A percentile compares a stretch with the other conserved stretches of the same genome.
These are phyloP conservation scores for Metaphire vulgaris DNA, from an alignment of 1,140 invertebrate genomes.

Conservation along the genomic window DNA sequence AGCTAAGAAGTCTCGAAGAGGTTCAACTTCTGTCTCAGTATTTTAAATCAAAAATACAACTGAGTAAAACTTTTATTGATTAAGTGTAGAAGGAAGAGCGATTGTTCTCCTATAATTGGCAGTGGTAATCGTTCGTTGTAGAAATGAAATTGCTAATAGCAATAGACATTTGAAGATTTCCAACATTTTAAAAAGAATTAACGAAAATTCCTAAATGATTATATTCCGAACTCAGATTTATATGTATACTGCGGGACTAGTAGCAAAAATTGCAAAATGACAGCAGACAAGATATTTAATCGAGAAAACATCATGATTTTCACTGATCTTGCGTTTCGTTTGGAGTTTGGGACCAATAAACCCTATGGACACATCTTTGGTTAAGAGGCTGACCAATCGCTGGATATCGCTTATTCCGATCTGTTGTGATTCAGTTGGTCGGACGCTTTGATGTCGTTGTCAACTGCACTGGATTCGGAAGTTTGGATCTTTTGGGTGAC, in stretches of 20 bases:
- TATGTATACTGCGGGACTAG: no score
- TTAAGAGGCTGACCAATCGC: no score
- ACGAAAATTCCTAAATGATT: no score
- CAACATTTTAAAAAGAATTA: no score
- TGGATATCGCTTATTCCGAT: not conserved
- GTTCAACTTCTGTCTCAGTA: conserved; percentile 8
- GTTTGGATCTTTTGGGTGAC: conserved; percentile 70
- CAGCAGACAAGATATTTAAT: no score
- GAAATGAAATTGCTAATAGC: not conserved
- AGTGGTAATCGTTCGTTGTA: not conserved
- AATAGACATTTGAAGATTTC: no score
- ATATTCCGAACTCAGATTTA: not conserved
- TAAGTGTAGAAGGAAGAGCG: not conserved
- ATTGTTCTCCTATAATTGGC: not conserved
- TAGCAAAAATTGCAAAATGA: no score
- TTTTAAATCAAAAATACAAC: not conserved
- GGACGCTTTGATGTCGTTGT: conserved; percentile 68
- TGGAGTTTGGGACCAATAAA: not conserved
- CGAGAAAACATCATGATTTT: not conserved
- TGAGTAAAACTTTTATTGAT: not conserved
- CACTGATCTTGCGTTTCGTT: not conserved
- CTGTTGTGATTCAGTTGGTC: conserved; percentile 32
- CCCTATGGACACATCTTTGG: not conserved
- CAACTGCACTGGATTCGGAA: conserved; percentile 80
- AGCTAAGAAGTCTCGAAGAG: conserved; percentile 22